A percentile compares a stretch with the other conserved stretches of the same genome.
These are phyloP conservation scores for Albula glossodonta DNA, from an alignment of 2,113 vertebrate genomes.

Conservation along the genomic window DNA sequence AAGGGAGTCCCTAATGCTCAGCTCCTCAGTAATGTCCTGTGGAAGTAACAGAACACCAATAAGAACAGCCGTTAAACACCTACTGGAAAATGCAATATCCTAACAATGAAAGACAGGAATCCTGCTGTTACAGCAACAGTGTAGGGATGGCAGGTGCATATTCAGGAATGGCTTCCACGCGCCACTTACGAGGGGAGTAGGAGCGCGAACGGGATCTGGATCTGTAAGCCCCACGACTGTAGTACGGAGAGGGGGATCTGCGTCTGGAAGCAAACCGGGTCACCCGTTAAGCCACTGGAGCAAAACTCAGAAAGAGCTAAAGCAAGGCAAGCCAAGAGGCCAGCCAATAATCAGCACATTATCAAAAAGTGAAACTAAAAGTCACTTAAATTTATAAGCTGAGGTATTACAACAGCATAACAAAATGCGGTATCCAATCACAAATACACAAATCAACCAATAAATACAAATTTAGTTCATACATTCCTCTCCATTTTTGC, in stretches of 20 bases:
- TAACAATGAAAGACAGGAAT: too few species aligned
- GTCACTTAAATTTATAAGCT: too few species aligned
- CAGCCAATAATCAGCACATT: too few species aligned
- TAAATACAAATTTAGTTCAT: too few species aligned
- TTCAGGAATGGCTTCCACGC: not conserved
- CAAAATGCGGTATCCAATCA: too few species aligned
- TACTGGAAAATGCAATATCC: too few species aligned
- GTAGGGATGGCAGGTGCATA: not conserved
- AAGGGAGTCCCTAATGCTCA: not conserved
- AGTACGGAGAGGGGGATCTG: slow-evolving; percentile 88
- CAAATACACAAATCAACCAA: too few species aligned
- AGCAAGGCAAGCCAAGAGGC: not conserved
- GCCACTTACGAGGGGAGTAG: slow-evolving; percentile 88
- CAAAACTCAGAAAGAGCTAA: not conserved
- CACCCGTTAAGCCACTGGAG: not conserved
- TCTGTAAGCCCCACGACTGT: slow-evolving; percentile 86
- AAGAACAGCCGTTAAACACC: too few species aligned
- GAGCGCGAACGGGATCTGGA: slow-evolving; percentile 88
- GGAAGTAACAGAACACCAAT: not conserved
- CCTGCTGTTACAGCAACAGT: not conserved
- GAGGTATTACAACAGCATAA: too few species aligned
- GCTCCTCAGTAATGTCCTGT: slow-evolving; percentile 22
- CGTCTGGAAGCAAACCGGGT: slow-evolving; percentile 65
- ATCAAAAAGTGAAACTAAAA: too few species aligned
- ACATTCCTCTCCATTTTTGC: too few species aligned